Percentiles rank a stretch among this genome's conserved stretches.
These are phyloP conservation scores for Villa cingulata DNA, from an alignment of 2,888 invertebrate genomes.

Conservation along the genomic window DNA sequence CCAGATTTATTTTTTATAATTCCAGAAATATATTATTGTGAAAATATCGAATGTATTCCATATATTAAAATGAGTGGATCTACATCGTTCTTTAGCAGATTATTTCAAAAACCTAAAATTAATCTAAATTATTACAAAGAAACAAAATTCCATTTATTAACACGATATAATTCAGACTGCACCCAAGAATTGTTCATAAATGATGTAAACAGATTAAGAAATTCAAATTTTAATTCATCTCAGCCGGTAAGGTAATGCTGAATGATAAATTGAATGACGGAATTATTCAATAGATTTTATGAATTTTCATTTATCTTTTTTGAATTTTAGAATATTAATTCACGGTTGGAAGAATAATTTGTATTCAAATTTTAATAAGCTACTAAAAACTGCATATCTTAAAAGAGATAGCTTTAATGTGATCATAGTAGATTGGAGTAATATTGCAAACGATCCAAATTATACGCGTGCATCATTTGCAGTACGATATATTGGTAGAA, in stretches of 20 bases:
- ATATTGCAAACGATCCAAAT: conserved; percentile 29
- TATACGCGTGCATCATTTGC: neutral
- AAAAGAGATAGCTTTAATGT: conserved; percentile 41
- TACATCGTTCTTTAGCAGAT: neutral
- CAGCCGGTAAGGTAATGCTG: neutral
- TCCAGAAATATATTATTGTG: too few relatives aligned
- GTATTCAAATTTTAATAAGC: conserved; percentile 22
- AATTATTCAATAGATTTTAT: neutral
- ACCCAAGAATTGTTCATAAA: neutral
- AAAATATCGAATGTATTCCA: neutral
- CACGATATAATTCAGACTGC: neutral
- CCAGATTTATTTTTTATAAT: too few relatives aligned
- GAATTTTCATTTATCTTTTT: neutral
- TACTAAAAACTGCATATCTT: conserved; percentile 33
- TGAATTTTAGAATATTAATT: conserved; percentile 21
- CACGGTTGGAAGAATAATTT: conserved; percentile 44
- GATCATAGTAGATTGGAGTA: conserved; percentile 43
- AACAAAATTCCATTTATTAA: neutral
- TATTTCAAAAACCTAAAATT: neutral
- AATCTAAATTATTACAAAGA: neutral
- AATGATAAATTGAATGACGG: neutral
- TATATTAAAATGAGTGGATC: neutral
- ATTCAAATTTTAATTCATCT: neutral
- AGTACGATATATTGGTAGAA: conserved; percentile 16
- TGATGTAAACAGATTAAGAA: neutral